Evolutionary conservation across 2,113 vertebrate species (phyloP), one percentile per base, ranked within the genome.

Genomic region (Calonectris borealis): DNA sequence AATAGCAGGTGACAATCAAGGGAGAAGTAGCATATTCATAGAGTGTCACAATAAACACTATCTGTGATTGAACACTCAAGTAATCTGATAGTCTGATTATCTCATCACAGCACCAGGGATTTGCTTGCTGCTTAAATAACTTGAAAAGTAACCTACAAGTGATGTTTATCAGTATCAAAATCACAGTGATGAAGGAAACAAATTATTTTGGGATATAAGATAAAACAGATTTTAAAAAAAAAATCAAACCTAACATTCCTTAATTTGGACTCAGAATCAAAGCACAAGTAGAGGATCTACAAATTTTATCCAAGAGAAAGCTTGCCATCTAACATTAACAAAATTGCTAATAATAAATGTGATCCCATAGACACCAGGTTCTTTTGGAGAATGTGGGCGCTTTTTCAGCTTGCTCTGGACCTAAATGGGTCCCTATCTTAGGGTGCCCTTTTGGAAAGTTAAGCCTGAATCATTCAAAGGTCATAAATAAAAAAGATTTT

Each of bases 1-100:
- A 96, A 82, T 29, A 57, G 32, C 68, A 86, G 48, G 38, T 95
- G 60, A 83, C 44, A 91, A 34, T 93, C 69, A 89, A 93, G 68
- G 62, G 13, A 13, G 34, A 90, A 75, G 54, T 34, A 79, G 29
- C 26, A 14, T 60, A 80, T 86, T 93, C 69, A 77, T 1, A 2
- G 51, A 75, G 8, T 55, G 27, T 70, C 86, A 61, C 34, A 85
- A 44, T 66, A 86, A 80, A 87, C 49, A 81, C 25, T 65, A 16
- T 27, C 19, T 76, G 48, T 81, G 82, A 87, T 24, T 94, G 88
- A 87, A 44, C 64, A 70, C 46, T 73, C 64, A 70, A 15, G 57
- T 90, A 92, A 81, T 57, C 16, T 40, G 38, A 86, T 48, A 86
- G 54, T 29, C 48, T 83, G 76, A 80, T 92, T 88, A 65, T 77